A percentile compares a stretch with the other conserved stretches of the same genome.
phyloP scores from a whole-genome alignment of 2,797 vertebrate species.

The Sitta carolinensis region DNA sequence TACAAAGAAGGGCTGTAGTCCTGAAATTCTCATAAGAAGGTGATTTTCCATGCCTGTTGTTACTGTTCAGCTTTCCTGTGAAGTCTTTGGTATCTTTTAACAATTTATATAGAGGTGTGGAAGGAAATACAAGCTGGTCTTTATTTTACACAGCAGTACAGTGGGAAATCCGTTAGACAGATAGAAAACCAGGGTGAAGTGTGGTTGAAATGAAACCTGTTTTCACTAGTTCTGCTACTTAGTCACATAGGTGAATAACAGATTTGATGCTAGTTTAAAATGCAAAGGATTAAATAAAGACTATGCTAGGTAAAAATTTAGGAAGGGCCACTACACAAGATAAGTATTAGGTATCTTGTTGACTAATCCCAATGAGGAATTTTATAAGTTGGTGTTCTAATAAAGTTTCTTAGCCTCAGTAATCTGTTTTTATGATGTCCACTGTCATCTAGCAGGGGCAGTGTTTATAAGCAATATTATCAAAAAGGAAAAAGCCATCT shows the following conservation, averaged over 20 bases:
- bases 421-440: background rate
- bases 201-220: background rate
- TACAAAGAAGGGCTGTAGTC: background rate
- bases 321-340: background rate
- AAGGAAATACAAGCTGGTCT: background rate
- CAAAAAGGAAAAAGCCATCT: background rate
- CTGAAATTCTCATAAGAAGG: background rate
- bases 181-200: background rate
- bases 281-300: background rate
- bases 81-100: background rate
- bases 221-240: background rate
- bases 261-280: background rate
- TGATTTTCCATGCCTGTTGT: background rate
- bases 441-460: background rate
- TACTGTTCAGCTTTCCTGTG: background rate
- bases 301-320: background rate
- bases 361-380: background rate
- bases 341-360: background rate
- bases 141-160: background rate
- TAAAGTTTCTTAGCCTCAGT: background rate
- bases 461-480: background rate
- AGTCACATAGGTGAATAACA: background rate
- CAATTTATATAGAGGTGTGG: background rate
- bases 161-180: background rate
- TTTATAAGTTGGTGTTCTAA: background rate